Evolutionary conservation across 53 echinoderm and acorn worm species (phyloP).

Genomic region (Astropecten irregularis): DNA sequence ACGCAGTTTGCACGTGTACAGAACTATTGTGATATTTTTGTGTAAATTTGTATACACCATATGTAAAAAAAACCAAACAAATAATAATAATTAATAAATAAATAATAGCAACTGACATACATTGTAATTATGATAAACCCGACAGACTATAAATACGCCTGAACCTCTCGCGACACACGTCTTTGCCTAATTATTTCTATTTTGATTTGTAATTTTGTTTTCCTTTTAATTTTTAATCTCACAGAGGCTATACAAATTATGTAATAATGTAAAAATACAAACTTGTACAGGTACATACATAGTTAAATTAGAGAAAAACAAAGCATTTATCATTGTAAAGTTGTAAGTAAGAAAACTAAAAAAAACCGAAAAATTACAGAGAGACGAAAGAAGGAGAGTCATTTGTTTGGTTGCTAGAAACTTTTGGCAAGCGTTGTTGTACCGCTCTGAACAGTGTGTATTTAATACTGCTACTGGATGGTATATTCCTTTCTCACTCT

Average conservation of each 20-base stretch:
- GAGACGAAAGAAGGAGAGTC: neutral
- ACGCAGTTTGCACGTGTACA: too few relatives aligned
- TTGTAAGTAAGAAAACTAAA: neutral
- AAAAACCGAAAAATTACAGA: neutral
- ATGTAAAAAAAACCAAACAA: too few relatives aligned
- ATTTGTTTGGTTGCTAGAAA: too few relatives aligned
- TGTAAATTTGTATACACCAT: conserved; percentile 46
- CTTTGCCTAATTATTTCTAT: conserved; percentile 2
- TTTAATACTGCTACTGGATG: too few relatives aligned
- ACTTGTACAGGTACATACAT: conserved; percentile 22
- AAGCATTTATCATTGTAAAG: conserved; percentile 55
- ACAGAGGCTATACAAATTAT: conserved; percentile 58
- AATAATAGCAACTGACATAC: conserved; percentile 26
- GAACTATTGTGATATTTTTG: conserved; percentile 31
- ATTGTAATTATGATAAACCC: neutral
- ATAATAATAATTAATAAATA: too few relatives aligned
- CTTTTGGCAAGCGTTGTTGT: too few relatives aligned
- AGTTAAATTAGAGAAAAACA: conserved; percentile 4
- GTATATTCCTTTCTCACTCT: too few relatives aligned
- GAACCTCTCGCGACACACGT: conserved; percentile 27
- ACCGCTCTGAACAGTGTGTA: too few relatives aligned
- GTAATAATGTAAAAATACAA: conserved; percentile 48
- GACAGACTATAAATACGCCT: conserved; percentile 36
- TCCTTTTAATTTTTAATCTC: conserved; percentile 24
- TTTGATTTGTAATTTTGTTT: neutral